These are phyloP conservation scores for Armadillidium nasatum DNA, from an alignment of 1,140 invertebrate genomes.

Conservation along the genomic window DNA sequence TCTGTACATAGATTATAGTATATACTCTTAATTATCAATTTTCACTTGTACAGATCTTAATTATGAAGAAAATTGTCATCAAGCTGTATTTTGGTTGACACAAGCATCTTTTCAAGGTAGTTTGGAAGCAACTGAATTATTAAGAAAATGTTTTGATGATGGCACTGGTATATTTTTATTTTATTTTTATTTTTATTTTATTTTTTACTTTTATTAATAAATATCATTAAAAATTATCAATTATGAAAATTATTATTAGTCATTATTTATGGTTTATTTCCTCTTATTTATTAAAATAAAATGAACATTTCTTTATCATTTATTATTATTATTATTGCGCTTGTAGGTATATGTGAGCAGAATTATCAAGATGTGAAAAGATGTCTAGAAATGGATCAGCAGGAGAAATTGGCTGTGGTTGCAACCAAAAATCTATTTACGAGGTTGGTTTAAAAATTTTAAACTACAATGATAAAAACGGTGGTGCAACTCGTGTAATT, in stretches of 20 bases:
- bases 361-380: conserved; percentile 1
- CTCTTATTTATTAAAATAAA: background rate
- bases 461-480: too few relatives aligned
- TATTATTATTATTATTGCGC: background rate
- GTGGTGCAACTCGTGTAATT: too few relatives aligned
- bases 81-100: background rate
- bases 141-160: background rate
- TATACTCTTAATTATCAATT: too few relatives aligned
- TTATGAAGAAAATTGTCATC: conserved; percentile 11
- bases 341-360: background rate
- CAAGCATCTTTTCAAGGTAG: background rate
- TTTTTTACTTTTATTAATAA: too few relatives aligned
- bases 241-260: too few relatives aligned
- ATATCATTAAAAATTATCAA: background rate
- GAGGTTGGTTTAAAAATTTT: background rate
- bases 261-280: background rate
- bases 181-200: too few relatives aligned
- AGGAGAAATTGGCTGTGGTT: background rate
- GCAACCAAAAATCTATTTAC: background rate
- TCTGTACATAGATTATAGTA: too few relatives aligned
- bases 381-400: background rate
- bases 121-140: background rate
- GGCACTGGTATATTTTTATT: background rate
- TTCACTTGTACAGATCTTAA: background rate
- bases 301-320: background rate